phyloP scores from a whole-genome alignment of 1,140 invertebrate genomes.

The Bombus superbus region DNA sequence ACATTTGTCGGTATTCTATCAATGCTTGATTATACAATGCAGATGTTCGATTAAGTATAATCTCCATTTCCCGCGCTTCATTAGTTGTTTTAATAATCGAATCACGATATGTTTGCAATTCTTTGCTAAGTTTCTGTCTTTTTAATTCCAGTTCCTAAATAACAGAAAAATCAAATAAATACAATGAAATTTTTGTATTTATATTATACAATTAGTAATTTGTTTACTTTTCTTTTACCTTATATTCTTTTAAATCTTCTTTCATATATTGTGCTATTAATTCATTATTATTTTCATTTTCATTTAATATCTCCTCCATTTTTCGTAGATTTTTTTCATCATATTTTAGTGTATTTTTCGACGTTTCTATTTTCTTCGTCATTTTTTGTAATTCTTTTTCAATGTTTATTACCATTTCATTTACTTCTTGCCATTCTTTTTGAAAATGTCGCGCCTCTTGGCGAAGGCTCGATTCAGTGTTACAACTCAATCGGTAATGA shows the following conservation, averaged over 20 bases:
- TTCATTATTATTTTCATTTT: slow-evolving; percentile 84
- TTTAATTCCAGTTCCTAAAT: slow-evolving; percentile 79
- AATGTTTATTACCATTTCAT: slow-evolving; percentile 75
- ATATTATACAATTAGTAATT: not conserved
- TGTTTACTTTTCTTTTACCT: slow-evolving; percentile 73
- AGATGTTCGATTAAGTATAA: slow-evolving; percentile 76
- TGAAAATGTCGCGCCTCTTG: slow-evolving; percentile 82
- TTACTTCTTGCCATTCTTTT: slow-evolving; percentile 82
- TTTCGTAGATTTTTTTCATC: slow-evolving; percentile 85
- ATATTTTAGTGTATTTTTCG: slow-evolving; percentile 85
- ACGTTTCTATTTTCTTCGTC: slow-evolving; percentile 83
- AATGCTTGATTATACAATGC: slow-evolving; percentile 76
- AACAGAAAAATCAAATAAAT: not conserved
- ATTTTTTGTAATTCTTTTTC: slow-evolving; percentile 78
- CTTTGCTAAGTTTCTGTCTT: slow-evolving; percentile 72
- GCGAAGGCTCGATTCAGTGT: slow-evolving; percentile 81
- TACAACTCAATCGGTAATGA: slow-evolving; percentile 81
- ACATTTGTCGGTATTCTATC: slow-evolving; percentile 76
- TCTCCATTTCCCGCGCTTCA: slow-evolving; percentile 76
- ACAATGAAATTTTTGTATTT: not conserved
- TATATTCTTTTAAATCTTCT: slow-evolving; percentile 85
- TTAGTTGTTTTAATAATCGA: slow-evolving; percentile 70
- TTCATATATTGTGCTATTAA: slow-evolving; percentile 86
- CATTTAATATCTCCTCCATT: slow-evolving; percentile 85
- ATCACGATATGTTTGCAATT: slow-evolving; percentile 71